Conservation (phyloP, 92 coral and sea anemone species). For the Zoanthus gigantus region DNA sequence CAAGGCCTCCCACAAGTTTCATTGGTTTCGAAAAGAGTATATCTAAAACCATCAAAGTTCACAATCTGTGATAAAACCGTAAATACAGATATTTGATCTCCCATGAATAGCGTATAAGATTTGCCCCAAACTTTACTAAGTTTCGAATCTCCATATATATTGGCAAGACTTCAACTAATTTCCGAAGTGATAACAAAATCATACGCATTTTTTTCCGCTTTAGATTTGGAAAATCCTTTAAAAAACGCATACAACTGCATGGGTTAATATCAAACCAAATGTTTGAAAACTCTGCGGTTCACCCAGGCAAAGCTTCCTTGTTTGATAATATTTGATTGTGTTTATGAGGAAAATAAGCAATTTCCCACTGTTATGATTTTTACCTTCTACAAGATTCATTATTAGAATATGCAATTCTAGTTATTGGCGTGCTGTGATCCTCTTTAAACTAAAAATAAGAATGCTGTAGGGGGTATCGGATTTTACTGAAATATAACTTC, state of each 20-base stretch:
- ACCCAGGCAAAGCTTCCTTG: conserved; percentile 13
- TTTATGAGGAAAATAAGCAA: conserved; percentile 43
- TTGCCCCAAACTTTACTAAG: background rate
- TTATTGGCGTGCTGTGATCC: conserved; percentile 24
- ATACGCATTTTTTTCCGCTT: background rate
- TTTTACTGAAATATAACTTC: conserved; percentile 10
- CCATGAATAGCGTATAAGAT: background rate
- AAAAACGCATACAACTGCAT: conserved; percentile 12
- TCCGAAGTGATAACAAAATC: conserved; percentile 26
- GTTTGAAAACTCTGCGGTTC: conserved; percentile 40
- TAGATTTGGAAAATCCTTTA: background rate
- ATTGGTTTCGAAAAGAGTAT: background rate
- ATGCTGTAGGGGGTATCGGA: conserved; percentile 5
- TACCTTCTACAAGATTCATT: conserved; percentile 34
- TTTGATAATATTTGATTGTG: conserved; percentile 31
- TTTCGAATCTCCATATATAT: conserved; percentile 19
- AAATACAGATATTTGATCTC: conserved; percentile 17
- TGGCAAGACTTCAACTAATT: conserved; percentile 28
- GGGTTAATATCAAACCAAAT: conserved; percentile 38
- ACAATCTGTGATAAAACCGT: background rate
- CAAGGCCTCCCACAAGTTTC: conserved; percentile 9
- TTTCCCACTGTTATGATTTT: conserved; percentile 39
- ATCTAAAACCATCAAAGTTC: conserved; percentile 17
- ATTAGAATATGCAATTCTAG: conserved; percentile 21
- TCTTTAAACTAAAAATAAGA: conserved; percentile 5